These are phyloP conservation scores for Cyanocitta stelleri DNA, from an alignment of 2,113 vertebrate genomes.

Conservation along the genomic window DNA sequence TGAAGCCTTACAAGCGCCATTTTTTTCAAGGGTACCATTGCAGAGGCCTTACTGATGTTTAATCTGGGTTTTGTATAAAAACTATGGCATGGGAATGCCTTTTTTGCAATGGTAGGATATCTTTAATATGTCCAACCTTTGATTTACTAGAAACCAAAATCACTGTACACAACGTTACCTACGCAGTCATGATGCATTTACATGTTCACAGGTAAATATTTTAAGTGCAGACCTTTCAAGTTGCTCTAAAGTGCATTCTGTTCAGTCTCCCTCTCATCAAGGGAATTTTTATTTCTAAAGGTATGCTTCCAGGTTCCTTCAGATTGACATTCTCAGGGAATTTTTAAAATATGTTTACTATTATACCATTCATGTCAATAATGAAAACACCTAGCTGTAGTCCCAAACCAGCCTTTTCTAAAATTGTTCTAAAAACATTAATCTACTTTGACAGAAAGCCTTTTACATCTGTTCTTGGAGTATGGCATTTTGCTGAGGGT, in stretches of 20 bases:
- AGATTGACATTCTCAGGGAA: not conserved
- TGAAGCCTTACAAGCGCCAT: not conserved
- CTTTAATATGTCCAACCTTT: not conserved
- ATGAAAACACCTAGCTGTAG: not conserved
- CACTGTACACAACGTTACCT: not conserved
- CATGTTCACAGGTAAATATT: not conserved
- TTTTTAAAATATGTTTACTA: not conserved
- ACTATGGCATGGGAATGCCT: not conserved
- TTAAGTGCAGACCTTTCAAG: not conserved
- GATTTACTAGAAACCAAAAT: not conserved
- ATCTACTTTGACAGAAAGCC: not conserved
- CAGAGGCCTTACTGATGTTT: not conserved
- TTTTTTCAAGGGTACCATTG: not conserved
- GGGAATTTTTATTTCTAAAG: not conserved
- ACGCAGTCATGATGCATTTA: not conserved
- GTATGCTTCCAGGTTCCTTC: not conserved
- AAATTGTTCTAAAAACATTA: not conserved
- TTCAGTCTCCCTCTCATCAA: not conserved
- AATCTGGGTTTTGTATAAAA: not conserved
- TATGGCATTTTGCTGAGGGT: not conserved
- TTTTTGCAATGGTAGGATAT: not conserved
- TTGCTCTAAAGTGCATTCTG: not conserved
- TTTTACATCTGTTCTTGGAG: not conserved
- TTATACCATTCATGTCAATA: not conserved
- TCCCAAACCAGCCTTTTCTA: not conserved